Base-by-base conservation (phyloP, 2,888 invertebrate species). In the Caradrina kadenii region DNA sequence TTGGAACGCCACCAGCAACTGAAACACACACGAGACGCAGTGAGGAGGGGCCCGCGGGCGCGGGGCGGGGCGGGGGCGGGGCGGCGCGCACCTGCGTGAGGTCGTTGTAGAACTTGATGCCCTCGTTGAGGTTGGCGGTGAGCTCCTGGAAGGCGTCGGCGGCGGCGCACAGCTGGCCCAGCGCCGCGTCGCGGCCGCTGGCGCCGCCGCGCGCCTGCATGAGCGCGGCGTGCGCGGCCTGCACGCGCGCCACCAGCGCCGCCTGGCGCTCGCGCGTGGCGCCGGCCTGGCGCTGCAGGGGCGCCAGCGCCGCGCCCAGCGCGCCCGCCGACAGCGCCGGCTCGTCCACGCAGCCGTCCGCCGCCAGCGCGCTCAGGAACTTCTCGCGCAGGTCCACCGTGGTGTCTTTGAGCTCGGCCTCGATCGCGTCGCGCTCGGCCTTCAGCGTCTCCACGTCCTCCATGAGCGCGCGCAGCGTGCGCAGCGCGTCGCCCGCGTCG, bases 101-200 rank as follows among this genome's bases (percentile, higher is more conserved):
- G 94, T 98, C 98, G 91, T 98, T 98, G 94, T 98, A 98, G 96
- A 99, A 99, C 96, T 99, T 99, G 70, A 98, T 98, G 79, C 99
- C 99, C 95, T 99, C 99, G 88, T 97, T 97, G 78, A 99, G 96
- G 96, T 99, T 99, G 88, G 97, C 97, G 85, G 98, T 97, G 79
- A 99, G 96, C 92, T 99, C 99, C 89, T 97, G 97, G 96, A 97
- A 99, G 82, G 98, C 98, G 95, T 99, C 99, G 93, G 98, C 98
- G 56, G 99, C 99, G 54, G 98, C 97, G 35, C 99, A 99, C 80
- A 99, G 96, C 86, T 98, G 97, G 90, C 98, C 97, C 90, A 99
- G 97, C 88, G 98, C 97, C 21, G 96, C 95, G 90, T 99, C 99
- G 56, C 99, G 96, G 48, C 96, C 94, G 39, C 96, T 96, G 69